Evolutionary conservation across 2,797 vertebrate genomes (phyloP), one percentile per base, ranked within the genome.

Genomic region (Catostomus latipinnis): DNA sequence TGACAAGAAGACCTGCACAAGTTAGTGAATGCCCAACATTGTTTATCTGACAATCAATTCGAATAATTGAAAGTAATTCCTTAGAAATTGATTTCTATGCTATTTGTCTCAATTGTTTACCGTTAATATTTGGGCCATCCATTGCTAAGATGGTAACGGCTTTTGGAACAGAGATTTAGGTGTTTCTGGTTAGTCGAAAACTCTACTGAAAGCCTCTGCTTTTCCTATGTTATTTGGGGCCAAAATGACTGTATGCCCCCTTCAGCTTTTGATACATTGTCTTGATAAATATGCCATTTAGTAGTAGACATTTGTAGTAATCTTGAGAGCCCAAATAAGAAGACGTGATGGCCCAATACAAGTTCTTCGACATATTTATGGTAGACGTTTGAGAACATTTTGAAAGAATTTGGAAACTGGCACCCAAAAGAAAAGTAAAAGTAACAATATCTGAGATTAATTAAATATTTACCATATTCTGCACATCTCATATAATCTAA

Each of bases 1-100:
- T 5, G 94, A 96, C 0, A 85, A 89, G 86, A 96, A 90, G 88
- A 95, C 91, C 54, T 96, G 95, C 63, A 81, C 93, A 87, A 81
- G 92, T 96, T 91, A 92, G 89, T 85, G 43, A 71, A 46, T 50
- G 53, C 62, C 34, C 34, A 34, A 34, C 68, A 78, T 13, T 45
- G 16, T 62, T 68, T n/a, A 61, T 71, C 48, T 56, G 49, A 34
- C 34, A 34, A 34, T 34, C 56, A 22, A 6, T 34, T 74, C 66
- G 13, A 74, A 45, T 1, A 9, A 45, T 16, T 56, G 0, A 71
- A 68, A 52, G 34, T n/a, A 46, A 12, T 71, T 11, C 8, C 1
- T 3, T 70, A 6, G n/a, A 70, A 70, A 43, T 70, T 50, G 0
- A 13, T 45, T 71, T 71, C 43, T 8, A 2, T 56, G 6, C 34